Base-by-base conservation (phyloP, 2,888 invertebrate genomes). In the Trichogramma dendrolimi region DNA sequence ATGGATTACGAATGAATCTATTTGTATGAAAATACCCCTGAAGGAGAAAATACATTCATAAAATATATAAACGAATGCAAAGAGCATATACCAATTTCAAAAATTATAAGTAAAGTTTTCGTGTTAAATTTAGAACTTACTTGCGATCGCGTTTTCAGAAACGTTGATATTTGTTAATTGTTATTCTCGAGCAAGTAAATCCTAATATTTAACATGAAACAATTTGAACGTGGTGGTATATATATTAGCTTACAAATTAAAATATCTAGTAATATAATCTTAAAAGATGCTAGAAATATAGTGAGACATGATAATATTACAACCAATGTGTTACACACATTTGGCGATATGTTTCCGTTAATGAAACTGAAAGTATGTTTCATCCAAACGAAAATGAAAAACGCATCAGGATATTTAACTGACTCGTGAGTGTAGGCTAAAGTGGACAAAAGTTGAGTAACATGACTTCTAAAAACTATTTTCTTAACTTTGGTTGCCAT, bases 241-340 rank as follows among this genome's bases (percentile, higher is more conserved):
- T 63, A 68, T 62, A 62, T 63, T 61, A 61, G 27, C 61, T 58
- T 55, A 67, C 65, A 67, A 66, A 63, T 67, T 55, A 63, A 61
- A 68, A 61, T 72, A 71, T 67, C 67, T 68, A 67, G 68, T 69
- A 69, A 69, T 69, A 64, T 57, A 71, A 67, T 74, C 69, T 71
- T 70, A 71, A 70, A 73, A 73, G 68, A 72, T 62, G 68, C 65
- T 74, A 75, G 73, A 66, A 67, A 69, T 71, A 69, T 72, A 72
- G 73, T 64, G 61, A 67, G 63, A 54, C 64, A 65, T 64, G 65
- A 52, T 63, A 61, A 69, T 69, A 73, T 66, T 39, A 62, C 67
- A 70, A 69, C 67, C 67, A 70, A 71, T 71, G 71, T 73, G 73
- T 72, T 71, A 70, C 71, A 71, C 68, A 70, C 66, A 66, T 67